These are phyloP conservation scores for Huso huso DNA, from an alignment of 2,797 vertebrate species.

Conservation along the genomic window DNA sequence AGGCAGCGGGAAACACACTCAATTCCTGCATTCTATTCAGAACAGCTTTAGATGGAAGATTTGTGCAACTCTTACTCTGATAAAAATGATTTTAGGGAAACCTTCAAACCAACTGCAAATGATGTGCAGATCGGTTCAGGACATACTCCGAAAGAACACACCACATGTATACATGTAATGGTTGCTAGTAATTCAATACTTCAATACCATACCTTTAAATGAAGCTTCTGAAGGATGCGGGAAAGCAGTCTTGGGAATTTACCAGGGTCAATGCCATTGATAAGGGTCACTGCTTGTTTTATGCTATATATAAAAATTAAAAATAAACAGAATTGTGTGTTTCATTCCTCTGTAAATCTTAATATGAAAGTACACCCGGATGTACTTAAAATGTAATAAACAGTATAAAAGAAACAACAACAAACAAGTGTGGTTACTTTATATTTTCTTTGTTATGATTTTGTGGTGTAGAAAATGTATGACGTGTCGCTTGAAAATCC, in stretches of 20 bases:
- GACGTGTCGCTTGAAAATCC: too few species aligned
- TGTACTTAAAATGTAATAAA: too few species aligned
- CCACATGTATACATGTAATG: background rate
- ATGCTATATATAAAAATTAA: conserved; percentile 56
- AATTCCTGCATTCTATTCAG: too few species aligned
- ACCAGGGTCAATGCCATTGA: conserved; percentile 73
- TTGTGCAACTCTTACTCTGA: too few species aligned
- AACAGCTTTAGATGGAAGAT: too few species aligned
- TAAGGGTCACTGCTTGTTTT: conserved; percentile 77
- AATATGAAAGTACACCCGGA: too few species aligned
- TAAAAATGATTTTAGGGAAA: background rate
- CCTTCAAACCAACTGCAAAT: conserved; percentile 8
- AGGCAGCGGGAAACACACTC: too few species aligned
- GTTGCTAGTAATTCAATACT: background rate
- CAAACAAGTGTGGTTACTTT: too few species aligned
- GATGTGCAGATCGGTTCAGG: background rate
- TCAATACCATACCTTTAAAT: conserved; percentile 71
- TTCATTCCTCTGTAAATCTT: too few species aligned
- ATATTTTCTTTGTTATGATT: too few species aligned
- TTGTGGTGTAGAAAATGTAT: too few species aligned
- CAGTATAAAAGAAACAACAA: too few species aligned
- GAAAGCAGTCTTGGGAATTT: conserved; percentile 82
- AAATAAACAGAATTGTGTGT: background rate
- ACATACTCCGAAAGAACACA: conserved; percentile 4
- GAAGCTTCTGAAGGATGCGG: conserved; percentile 86